phyloP scores from a whole-genome alignment of 2,888 invertebrate genomes.

The Cantharis lateralis region DNA sequence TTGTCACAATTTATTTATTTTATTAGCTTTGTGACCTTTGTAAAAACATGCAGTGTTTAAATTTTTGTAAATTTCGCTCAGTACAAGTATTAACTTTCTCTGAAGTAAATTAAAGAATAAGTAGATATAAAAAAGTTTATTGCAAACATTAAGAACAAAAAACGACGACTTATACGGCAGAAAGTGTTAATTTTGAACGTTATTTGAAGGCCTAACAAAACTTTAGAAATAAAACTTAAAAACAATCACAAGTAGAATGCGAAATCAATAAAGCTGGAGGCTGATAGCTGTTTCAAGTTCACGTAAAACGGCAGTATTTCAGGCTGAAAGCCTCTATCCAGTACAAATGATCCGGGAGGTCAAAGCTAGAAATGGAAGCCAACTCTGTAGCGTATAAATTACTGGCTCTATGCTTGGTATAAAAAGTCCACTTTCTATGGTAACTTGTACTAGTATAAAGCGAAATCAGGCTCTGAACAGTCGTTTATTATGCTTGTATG shows the following conservation, averaged over 20 bases:
- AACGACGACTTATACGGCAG: constrained; percentile 6
- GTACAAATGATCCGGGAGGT: constrained; percentile 50
- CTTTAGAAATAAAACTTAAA: constrained; percentile 29
- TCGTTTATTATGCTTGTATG: constrained; percentile 15
- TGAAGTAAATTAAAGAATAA: neutral
- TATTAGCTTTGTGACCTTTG: neutral
- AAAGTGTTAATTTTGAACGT: constrained; percentile 17
- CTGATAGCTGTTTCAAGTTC: constrained; percentile 46
- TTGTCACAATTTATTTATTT: neutral
- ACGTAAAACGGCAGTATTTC: constrained; percentile 51
- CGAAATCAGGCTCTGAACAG: constrained; percentile 19
- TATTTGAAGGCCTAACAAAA: constrained; percentile 14
- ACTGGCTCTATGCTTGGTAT: constrained; percentile 44
- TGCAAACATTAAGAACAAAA: constrained; percentile 5
- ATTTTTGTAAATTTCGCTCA: neutral
- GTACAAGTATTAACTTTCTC: neutral
- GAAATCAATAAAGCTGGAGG: constrained; percentile 48
- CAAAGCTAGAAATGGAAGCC: constrained; percentile 44
- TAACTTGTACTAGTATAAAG: constrained; percentile 30
- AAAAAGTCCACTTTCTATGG: constrained; percentile 46
- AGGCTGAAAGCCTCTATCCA: constrained; percentile 48
- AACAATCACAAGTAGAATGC: constrained; percentile 42
- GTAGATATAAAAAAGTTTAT: constrained; percentile 1
- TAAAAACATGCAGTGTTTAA: neutral
- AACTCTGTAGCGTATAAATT: constrained; percentile 45